Base-by-base conservation (phyloP, 2,888 invertebrate genomes). In the Clusia tigrina region DNA sequence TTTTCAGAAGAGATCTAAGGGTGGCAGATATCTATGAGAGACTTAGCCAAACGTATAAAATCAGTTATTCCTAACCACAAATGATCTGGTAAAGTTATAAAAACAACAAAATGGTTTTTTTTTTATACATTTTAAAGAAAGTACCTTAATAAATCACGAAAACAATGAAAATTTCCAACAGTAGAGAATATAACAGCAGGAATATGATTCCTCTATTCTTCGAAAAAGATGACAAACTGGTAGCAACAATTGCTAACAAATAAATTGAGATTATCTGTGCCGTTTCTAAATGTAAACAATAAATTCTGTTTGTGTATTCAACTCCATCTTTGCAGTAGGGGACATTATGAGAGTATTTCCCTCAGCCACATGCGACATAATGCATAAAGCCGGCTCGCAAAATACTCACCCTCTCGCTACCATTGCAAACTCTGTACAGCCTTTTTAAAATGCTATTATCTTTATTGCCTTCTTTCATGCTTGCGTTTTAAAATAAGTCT, bases 181-280 rank as follows among this genome's bases (percentile, higher is more conserved):
- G n/a, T n/a, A n/a, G n/a, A n/a, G n/a, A n/a, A n/a, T n/a, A n/a
- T n/a, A n/a, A n/a, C n/a, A n/a, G n/a, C n/a, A n/a, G n/a, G n/a
- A n/a, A n/a, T n/a, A n/a, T n/a, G n/a, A n/a, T n/a, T 46, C 46
- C 25, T 25, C 25, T 23, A 17, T 53, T 53, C 12, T 24, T 24
- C 17, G 25, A 25, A 53, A 53, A 53, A 59, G 37, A 38, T 54
- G 60, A 60, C 60, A 54, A 54, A 54, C 25, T 60, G 32, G 32
- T 22, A 51, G 51, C 22, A 23, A 51, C 58, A 58, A 58, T 48
- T 51, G 58, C 58, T 32, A 48, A 60, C 54, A 54, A 15, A 58
- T 60, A 60, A 60, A 60, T 60, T 48, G 22, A 46, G 60, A 60
- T 60, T 54, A 60, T 32, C 12, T 32, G 6, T 9, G 24, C 17